Evolutionary conservation across 2,888 invertebrate species (phyloP).

Genomic region (Anodontia alba): DNA sequence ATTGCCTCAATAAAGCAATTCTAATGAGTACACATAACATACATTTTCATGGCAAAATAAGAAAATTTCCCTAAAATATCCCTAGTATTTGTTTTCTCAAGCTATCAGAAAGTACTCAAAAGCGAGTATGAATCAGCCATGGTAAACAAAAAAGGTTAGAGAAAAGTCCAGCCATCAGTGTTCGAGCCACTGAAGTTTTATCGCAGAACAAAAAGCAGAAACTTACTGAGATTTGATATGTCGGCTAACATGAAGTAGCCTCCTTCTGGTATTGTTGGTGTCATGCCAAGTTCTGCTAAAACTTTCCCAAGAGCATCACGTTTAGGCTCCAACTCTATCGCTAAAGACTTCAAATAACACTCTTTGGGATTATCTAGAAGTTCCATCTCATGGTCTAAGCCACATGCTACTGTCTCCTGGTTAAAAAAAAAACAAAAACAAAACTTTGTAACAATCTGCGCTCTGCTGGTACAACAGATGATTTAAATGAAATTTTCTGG

Average conservation of each 20-base stretch:
- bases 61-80: too few species aligned
- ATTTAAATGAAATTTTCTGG: too few species aligned
- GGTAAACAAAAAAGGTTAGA: too few species aligned
- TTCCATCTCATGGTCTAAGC: slow-evolving; percentile 93
- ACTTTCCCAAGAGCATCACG: slow-evolving; percentile 79
- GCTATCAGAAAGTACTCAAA: too few species aligned
- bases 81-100: too few species aligned
- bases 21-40: too few species aligned
- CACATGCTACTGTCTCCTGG: slow-evolving; percentile 95
- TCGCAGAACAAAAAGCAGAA: too few species aligned
- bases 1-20: too few species aligned
- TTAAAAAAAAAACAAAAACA: slow-evolving; percentile 15
- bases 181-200: too few species aligned
- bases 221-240: slow-evolving; percentile 88
- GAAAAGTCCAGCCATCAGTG: too few species aligned
- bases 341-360: slow-evolving; percentile 64
- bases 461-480: background rate
- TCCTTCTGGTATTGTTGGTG: slow-evolving; percentile 96
- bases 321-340: slow-evolving; percentile 86
- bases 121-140: too few species aligned
- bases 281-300: slow-evolving; percentile 91
- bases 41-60: too few species aligned
- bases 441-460: background rate
- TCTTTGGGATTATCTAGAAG: slow-evolving; percentile 85
- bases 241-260: slow-evolving; percentile 99